Base-by-base conservation (phyloP, 1,140 invertebrate genomes). In the Caenorhabditis briggsae region DNA sequence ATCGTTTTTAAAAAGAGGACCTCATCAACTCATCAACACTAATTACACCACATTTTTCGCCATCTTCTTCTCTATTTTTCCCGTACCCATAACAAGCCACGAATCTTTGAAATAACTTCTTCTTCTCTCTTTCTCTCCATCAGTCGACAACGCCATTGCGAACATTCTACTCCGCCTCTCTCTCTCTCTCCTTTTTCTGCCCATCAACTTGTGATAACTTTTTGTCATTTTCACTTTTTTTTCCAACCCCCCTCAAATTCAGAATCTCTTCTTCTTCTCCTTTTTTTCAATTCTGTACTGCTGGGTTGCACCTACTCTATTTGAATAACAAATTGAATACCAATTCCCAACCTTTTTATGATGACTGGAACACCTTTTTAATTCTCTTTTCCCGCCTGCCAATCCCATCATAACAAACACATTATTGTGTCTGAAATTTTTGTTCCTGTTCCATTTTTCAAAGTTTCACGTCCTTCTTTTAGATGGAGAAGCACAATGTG, bases 401-500 rank as follows among this genome's bases (percentile, higher is more conserved):
- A 20, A 25, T 12, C 11, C 12, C 59, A 61, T 61, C 59, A 61
- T 61, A 61, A 61, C 59, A 61, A 61, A 61, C 23, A 82, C 74
- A 55, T 82, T 48, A 33, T 33, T 82, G 2, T 50, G 33, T 46
- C 20, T 11, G 9, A 23, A 48, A 8, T 23, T 48, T 55, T 18
- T 33, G 8, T 56, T 82, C 56, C n/a, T 82, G 12, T 25, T 78
- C 14, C n/a, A 9, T 78, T 33, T 33, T 33, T 33, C 3, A 2
- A 78, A 12, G 5, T 78, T 25, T 82, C 56, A 56, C 55, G 74
- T 50, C 48, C 23, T 82, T 50, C 74, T 23, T 82, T 55, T 23
- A 82, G 85, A 86, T 86, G 85, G 85, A 86, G 43, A 56, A 64
- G 59, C 85, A 86, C 85, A 74, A 86, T 41, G 70, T 74, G 74